These are phyloP conservation scores for Sebastes steindachneri DNA, from an alignment of 2,797 vertebrate species.

Conservation along the genomic window DNA sequence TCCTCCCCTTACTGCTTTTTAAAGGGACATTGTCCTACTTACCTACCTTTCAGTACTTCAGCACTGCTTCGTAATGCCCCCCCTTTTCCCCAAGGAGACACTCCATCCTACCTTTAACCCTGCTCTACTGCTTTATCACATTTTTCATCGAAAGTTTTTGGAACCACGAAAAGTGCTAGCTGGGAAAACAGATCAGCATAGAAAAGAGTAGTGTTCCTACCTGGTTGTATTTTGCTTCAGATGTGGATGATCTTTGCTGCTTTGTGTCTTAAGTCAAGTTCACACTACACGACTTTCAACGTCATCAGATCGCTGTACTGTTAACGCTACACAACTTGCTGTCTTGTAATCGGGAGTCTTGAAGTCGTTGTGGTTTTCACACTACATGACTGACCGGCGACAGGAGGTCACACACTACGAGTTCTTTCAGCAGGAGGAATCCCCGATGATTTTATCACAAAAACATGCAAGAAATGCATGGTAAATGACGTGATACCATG, in stretches of 20 bases:
- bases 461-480: rapidly evolving
- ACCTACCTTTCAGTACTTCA: conserved; percentile 35
- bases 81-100: conserved; percentile 32
- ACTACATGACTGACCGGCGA: too few species aligned
- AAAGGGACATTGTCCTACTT: conserved; percentile 67
- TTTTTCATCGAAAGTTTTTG: conserved; percentile 38
- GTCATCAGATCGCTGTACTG: too few species aligned
- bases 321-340: too few species aligned
- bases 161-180: background rate
- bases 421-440: too few species aligned
- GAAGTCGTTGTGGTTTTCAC: too few species aligned
- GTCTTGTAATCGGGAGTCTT: too few species aligned
- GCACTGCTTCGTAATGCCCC: conserved; percentile 25
- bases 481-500: too few species aligned
- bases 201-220: background rate
- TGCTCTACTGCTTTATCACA: conserved; percentile 1
- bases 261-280: background rate
- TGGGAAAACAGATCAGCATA: background rate
- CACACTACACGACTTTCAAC: background rate
- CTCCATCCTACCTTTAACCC: conserved; percentile 47
- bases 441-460: too few species aligned
- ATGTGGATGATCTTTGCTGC: background rate
- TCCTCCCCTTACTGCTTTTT: conserved; percentile 51
- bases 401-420: too few species aligned
- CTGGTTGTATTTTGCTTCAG: background rate